These are phyloP conservation scores for Telmatochromis sp. DNA, from an alignment of 2,113 vertebrate species.

Conservation along the genomic window DNA sequence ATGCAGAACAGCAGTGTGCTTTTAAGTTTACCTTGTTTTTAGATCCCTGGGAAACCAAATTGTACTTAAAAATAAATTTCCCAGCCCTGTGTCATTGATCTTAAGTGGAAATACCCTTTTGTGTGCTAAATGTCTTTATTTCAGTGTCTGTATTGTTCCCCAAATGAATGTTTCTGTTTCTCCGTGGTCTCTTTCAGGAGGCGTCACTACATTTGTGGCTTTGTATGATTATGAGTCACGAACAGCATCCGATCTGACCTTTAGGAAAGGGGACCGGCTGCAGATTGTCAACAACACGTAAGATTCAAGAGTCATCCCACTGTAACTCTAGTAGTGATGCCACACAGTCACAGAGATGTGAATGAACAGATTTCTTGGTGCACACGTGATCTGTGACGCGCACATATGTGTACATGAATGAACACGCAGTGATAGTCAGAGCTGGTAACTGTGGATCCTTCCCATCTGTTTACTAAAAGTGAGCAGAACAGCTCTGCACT, in stretches of 20 bases:
- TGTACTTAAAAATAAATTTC: not conserved
- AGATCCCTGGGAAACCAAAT: not conserved
- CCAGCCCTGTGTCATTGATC: not conserved
- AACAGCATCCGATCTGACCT: constrained; percentile 89
- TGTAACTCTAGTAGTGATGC: not conserved
- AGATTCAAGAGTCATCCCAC: constrained; percentile 54
- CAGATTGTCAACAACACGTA: constrained; percentile 99
- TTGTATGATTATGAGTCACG: constrained; percentile 96
- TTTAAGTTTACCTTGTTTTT: not conserved
- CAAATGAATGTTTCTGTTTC: not conserved
- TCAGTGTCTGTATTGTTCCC: not conserved
- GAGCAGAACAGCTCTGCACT: not conserved
- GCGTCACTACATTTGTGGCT: constrained; percentile 96
- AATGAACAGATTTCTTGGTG: constrained; percentile 4
- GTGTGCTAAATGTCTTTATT: not conserved
- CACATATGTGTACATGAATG: not conserved
- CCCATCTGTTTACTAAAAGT: constrained; percentile 23
- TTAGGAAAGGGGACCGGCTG: constrained; percentile 91
- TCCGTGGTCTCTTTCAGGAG: constrained; percentile 70
- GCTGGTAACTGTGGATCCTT: not conserved
- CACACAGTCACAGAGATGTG: not conserved
- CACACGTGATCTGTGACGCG: not conserved
- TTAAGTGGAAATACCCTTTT: not conserved
- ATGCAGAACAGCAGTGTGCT: not conserved
- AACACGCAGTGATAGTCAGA: not conserved